Percentiles rank a stretch among this genome's conserved stretches.
Conservation (phyloP, 2,888 invertebrate genomes). For the Homarus gammarus region DNA sequence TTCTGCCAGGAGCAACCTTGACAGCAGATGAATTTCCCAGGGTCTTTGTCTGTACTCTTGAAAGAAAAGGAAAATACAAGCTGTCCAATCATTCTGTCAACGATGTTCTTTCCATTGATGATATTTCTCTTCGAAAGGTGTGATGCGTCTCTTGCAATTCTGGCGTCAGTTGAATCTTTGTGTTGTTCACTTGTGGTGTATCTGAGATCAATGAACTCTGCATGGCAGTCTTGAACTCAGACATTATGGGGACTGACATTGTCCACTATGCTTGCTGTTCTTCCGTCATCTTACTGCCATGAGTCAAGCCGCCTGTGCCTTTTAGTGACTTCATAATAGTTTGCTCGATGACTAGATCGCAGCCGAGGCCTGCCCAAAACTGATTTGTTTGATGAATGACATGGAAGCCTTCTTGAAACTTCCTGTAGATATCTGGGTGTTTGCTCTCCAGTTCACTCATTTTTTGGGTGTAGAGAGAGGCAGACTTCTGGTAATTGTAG, state of each 20-base stretch:
- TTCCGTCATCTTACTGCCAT: constrained; percentile 5
- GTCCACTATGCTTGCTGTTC: constrained; percentile 61
- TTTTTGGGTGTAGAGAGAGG: constrained; percentile 39
- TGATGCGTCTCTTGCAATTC: too few relatives aligned
- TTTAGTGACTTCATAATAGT: constrained; percentile 51
- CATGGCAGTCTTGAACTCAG: constrained; percentile 53
- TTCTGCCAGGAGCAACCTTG: constrained; percentile 31
- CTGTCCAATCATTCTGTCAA: constrained; percentile 11
- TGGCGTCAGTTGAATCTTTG: constrained; percentile 39
- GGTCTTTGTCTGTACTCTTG: background rate
- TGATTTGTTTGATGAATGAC: constrained; percentile 37
- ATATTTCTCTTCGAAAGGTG: background rate
- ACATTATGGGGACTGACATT: constrained; percentile 56
- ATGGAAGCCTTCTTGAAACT: constrained; percentile 33
- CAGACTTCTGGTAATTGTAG: constrained; percentile 53
- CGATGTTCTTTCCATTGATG: background rate
- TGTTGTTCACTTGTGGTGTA: too few relatives aligned
- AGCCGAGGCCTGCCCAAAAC: constrained; percentile 47
- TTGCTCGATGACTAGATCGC: constrained; percentile 63
- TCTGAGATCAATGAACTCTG: constrained; percentile 48
- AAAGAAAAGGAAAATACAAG: constrained; percentile 16
- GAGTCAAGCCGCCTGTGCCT: constrained; percentile 24
- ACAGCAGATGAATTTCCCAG: constrained; percentile 19
- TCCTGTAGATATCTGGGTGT: constrained; percentile 31
- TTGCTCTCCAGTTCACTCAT: constrained; percentile 24